Evolutionary conservation across 2,113 vertebrate genomes (phyloP).

Genomic region (Macaca fascicularis): DNA sequence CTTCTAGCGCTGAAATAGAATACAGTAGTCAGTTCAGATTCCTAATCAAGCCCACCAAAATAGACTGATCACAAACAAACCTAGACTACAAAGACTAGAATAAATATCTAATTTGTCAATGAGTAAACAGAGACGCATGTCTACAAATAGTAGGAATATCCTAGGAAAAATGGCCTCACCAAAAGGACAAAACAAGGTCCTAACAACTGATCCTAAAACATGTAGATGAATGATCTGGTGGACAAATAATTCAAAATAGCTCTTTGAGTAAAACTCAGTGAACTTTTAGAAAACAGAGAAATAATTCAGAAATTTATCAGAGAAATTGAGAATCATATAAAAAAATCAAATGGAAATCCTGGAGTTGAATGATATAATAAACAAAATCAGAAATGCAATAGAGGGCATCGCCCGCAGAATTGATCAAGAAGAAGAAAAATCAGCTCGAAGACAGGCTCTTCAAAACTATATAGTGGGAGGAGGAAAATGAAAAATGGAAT

Average conservation of each 20-base stretch:
- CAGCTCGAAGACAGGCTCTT: not conserved
- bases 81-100: not conserved
- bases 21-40: not conserved
- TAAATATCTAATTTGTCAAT: not conserved
- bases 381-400: not conserved
- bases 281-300: not conserved
- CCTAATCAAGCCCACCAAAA: not conserved
- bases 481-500: not conserved
- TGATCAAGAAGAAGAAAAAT: not conserved
- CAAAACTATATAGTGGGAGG: not conserved
- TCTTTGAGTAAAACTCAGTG: not conserved
- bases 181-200: not conserved
- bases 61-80: not conserved
- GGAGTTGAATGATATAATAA: not conserved
- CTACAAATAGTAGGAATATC: not conserved
- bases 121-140: not conserved
- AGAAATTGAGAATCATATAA: not conserved
- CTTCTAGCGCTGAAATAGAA: not conserved
- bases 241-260: not conserved
- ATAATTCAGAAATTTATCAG: not conserved
- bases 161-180: not conserved
- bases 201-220: not conserved
- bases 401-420: not conserved
- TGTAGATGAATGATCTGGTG: not conserved
- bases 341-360: not conserved